A percentile compares a stretch with the other conserved stretches of the same genome.
Conservation (phyloP, 2,888 invertebrate species). For the Apocheima hispidaria region DNA sequence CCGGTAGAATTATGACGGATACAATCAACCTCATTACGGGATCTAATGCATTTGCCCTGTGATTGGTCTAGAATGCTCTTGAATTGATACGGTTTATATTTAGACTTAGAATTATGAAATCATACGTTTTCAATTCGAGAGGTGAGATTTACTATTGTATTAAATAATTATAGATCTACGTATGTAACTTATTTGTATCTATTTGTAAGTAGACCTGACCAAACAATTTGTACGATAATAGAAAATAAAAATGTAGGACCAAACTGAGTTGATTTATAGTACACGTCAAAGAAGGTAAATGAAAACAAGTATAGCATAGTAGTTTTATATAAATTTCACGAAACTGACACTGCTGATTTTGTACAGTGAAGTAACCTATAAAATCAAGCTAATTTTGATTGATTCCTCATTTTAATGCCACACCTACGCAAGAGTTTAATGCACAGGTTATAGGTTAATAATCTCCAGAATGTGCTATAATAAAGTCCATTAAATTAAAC, state of each 20-base stretch:
- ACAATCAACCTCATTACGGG: constrained; percentile 61
- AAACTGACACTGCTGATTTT: constrained; percentile 6
- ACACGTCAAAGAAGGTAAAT: constrained; percentile 7
- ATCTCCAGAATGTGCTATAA: constrained; percentile 44
- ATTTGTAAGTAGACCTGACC: too few relatives aligned
- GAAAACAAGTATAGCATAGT: constrained; percentile 18
- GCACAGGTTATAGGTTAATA: constrained; percentile 63
- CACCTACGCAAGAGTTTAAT: constrained; percentile 61
- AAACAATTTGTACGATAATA: constrained; percentile 1
- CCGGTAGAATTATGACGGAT: constrained; percentile 58
- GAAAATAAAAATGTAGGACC: constrained; percentile 8
- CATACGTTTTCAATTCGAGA: background rate
- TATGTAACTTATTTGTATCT: too few relatives aligned
- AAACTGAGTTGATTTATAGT: background rate
- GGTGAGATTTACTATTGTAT: background rate
- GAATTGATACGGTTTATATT: constrained; percentile 15
- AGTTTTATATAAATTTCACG: constrained; percentile 11
- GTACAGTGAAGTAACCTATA: constrained; percentile 15
- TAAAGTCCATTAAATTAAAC: constrained; percentile 59
- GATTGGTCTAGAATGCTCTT: constrained; percentile 17
- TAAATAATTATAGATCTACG: background rate
- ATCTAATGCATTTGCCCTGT: constrained; percentile 29
- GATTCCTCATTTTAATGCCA: constrained; percentile 54
- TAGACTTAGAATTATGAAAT: background rate
- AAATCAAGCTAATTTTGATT: constrained; percentile 45